These are phyloP conservation scores for Chymomyza caudatula DNA, from an alignment of 2,888 invertebrate species.

Conservation along the genomic window DNA sequence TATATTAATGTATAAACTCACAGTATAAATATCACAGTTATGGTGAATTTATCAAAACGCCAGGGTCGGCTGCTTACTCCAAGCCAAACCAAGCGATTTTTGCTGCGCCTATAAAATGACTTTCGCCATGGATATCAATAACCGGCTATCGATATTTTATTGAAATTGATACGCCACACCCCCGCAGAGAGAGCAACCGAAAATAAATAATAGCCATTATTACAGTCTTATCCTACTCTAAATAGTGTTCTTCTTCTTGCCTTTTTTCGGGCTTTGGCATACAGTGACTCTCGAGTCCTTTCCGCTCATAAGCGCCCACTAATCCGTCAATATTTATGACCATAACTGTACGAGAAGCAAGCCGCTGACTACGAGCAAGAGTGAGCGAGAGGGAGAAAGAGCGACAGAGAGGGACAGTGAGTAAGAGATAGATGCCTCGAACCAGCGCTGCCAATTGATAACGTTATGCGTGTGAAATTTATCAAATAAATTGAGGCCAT, in stretches of 20 bases:
- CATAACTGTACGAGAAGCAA: constrained; percentile 34
- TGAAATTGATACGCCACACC: constrained; percentile 63
- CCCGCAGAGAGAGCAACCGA: constrained; percentile 15
- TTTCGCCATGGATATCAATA: constrained; percentile 70
- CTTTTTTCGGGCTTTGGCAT: neutral
- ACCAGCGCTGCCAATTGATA: constrained; percentile 60
- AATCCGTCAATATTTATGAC: constrained; percentile 71
- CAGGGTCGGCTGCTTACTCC: neutral
- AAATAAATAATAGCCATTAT: constrained; percentile 70
- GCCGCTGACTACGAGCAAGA: neutral
- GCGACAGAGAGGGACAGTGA: neutral
- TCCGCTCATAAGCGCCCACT: constrained; percentile 65
- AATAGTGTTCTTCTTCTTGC: constrained; percentile 55
- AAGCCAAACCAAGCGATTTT: neutral
- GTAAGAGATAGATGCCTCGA: constrained; percentile 7
- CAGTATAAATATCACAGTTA: constrained; percentile 40
- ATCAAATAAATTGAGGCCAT: constrained; percentile 74
- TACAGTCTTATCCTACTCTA: constrained; percentile 60
- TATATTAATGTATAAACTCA: constrained; percentile 47
- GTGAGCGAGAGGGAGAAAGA: constrained; percentile 12
- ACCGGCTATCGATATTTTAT: constrained; percentile 70
- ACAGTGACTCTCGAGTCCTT: constrained; percentile 32
- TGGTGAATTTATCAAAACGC: constrained; percentile 54
- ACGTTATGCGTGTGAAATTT: constrained; percentile 70
- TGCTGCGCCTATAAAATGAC: constrained; percentile 52